phyloP scores from a whole-genome alignment of 2,113 vertebrate genomes.

The Arothron firmamentum region DNA sequence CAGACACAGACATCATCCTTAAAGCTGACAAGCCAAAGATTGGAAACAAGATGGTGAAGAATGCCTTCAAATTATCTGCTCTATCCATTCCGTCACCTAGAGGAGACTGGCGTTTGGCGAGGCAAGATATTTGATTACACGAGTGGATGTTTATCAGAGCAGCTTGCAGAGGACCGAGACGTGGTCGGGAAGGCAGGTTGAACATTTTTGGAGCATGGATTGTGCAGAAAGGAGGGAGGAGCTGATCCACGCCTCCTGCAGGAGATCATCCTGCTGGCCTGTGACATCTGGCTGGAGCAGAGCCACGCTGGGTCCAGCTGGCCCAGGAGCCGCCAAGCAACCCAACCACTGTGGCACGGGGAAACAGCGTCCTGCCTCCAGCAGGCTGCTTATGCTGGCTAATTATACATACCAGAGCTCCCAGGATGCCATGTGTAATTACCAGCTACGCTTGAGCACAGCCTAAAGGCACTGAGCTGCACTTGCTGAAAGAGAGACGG shows the following conservation, averaged over 20 bases:
- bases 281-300: slow-evolving; percentile 53
- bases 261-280: slow-evolving; percentile 26
- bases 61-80: slow-evolving; percentile 32
- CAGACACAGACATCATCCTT: slow-evolving; percentile 7
- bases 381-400: slow-evolving; percentile 54
- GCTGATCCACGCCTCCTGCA: slow-evolving; percentile 36
- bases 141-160: slow-evolving; percentile 27
- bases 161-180: slow-evolving; percentile 3
- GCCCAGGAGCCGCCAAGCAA: slow-evolving; percentile 40
- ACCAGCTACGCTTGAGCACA: slow-evolving; percentile 52
- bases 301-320: slow-evolving; percentile 53
- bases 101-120: slow-evolving; percentile 11
- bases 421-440: slow-evolving; percentile 69
- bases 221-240: slow-evolving; percentile 9
- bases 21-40: slow-evolving; percentile 15
- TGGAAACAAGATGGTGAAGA: slow-evolving; percentile 33
- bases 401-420: slow-evolving; percentile 67
- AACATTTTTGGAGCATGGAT: slow-evolving; percentile 24
- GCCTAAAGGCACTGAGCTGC: slow-evolving; percentile 51
- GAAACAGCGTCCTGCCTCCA: slow-evolving; percentile 57
- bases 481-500: slow-evolving; percentile 23
- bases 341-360: slow-evolving; percentile 36
- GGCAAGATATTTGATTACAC: slow-evolving; percentile 25
- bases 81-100: slow-evolving; percentile 24
- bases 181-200: neutral